A percentile compares a stretch with the other conserved stretches of the same genome.
phyloP scores from a whole-genome alignment of 2,113 vertebrate species.

The Anser cygnoides region DNA sequence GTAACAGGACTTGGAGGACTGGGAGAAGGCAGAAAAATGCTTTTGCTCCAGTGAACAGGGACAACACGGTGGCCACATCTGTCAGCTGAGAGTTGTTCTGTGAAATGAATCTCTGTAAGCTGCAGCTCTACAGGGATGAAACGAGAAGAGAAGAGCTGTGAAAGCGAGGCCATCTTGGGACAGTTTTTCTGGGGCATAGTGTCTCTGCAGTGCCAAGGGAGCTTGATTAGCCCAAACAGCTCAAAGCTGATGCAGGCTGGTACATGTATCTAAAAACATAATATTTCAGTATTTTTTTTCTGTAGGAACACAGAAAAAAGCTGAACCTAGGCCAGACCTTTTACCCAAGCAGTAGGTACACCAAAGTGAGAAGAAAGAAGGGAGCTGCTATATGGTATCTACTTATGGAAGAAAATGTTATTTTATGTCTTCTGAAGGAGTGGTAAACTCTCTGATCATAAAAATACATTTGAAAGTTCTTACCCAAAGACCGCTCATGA shows the following conservation, averaged over 20 bases:
- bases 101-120: neutral
- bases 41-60: constrained; percentile 17
- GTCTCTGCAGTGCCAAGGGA: neutral
- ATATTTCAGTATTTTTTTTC: neutral
- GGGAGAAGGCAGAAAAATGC: neutral
- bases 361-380: neutral
- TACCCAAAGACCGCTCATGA: neutral
- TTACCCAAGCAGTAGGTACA: neutral
- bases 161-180: neutral
- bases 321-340: neutral
- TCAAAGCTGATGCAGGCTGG: neutral
- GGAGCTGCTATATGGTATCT: neutral
- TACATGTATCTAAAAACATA: neutral
- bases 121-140: neutral
- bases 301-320: neutral
- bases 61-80: neutral
- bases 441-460: neutral
- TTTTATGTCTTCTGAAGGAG: neutral
- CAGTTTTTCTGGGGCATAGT: neutral
- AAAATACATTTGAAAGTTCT: neutral
- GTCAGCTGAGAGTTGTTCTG: neutral
- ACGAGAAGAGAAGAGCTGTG: neutral
- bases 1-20: constrained; percentile 40
- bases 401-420: neutral
- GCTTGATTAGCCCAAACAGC: neutral